Base-by-base conservation (phyloP, 2,113 vertebrate genomes). In the Syngnathus scovelli region DNA sequence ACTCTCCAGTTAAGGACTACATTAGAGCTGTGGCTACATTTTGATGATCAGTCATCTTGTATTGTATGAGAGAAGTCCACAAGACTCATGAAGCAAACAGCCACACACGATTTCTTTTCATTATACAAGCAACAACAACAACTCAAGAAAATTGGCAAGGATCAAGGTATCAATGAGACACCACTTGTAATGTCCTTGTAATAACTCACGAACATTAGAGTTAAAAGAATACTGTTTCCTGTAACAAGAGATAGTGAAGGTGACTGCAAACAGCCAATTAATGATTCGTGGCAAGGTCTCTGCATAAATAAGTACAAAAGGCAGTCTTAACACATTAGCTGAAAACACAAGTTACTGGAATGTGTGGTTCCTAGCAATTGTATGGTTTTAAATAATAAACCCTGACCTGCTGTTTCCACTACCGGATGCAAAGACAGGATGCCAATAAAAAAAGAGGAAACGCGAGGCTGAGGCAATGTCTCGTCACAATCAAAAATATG, bases 261-360 rank as follows among this genome's bases (percentile, higher is more conserved):
- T 21, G 77, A 87, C 79, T 77, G 82, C 68, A 76, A 77, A 83
- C 78, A 82, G 73, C 75, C 83, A 89, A 80, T 76, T 84, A 86
- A 88, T 75, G 78, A 82, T 73, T 77, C 72, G 77, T 83, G 48
- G 60, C 84, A 90, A 86, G 83, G 82, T 88, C 86, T 87, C 66
- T 39, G 79, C 77, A 86, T 83, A 85, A 86, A 84, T 80, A 78
- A 78, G 78, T 74, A 84, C 86, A 84, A 82, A 67, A 54, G 52
- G 52, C n/a, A 54, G n/a, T 23, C 21, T 54, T 23, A 13, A 54
- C 8, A 18, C 21, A 23, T 3, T 1, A 8, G 52, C 23, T 23
- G 1, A 54, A 54, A 54, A 21, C 21, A 23, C 3, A 2, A 54
- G 52, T 54, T 10, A 8, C 19, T 51, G 16, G 21, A 54, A 54